These are phyloP conservation scores for Creontiades dilutus DNA, from an alignment of 2,888 invertebrate genomes.

Conservation along the genomic window DNA sequence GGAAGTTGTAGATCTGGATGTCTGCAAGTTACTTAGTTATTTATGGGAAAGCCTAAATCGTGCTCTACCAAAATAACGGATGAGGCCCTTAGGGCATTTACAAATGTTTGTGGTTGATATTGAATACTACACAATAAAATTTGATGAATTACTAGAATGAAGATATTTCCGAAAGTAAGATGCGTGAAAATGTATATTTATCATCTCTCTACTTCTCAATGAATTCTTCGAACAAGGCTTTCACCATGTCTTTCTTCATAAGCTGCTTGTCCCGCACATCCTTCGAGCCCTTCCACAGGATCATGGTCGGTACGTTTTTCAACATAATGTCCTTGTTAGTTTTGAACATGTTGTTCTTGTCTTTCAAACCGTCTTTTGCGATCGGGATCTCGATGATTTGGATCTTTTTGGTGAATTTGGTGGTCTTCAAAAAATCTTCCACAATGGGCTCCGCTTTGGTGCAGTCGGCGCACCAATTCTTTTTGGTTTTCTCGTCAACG, in stretches of 20 bases:
- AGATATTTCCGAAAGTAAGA: neutral
- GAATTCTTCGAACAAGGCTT: slow-evolving; percentile 42
- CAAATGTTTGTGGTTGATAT: too few species aligned
- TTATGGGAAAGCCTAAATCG: too few species aligned
- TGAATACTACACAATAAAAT: too few species aligned
- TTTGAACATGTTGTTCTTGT: slow-evolving; percentile 43
- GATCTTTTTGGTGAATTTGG: slow-evolving; percentile 48
- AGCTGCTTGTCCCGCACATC: slow-evolving; percentile 25
- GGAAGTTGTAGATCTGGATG: too few species aligned
- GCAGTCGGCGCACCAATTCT: slow-evolving; percentile 62
- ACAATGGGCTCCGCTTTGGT: slow-evolving; percentile 28
- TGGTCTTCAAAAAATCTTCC: slow-evolving; percentile 47
- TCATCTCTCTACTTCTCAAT: neutral
- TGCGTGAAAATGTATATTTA: slow-evolving; percentile 28
- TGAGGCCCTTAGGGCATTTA: too few species aligned
- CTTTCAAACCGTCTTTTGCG: slow-evolving; percentile 34
- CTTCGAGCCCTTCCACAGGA: slow-evolving; percentile 55
- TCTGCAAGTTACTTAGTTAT: too few species aligned
- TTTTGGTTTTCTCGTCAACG: slow-evolving; percentile 5
- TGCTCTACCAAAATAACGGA: too few species aligned
- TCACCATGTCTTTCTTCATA: slow-evolving; percentile 40
- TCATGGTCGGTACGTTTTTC: slow-evolving; percentile 51
- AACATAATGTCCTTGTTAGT: slow-evolving; percentile 41
- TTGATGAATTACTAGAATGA: too few species aligned
- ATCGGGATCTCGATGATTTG: slow-evolving; percentile 17